These are phyloP conservation scores for Glaucopsyche alexis DNA, from an alignment of 2,888 invertebrate species.

Conservation along the genomic window DNA sequence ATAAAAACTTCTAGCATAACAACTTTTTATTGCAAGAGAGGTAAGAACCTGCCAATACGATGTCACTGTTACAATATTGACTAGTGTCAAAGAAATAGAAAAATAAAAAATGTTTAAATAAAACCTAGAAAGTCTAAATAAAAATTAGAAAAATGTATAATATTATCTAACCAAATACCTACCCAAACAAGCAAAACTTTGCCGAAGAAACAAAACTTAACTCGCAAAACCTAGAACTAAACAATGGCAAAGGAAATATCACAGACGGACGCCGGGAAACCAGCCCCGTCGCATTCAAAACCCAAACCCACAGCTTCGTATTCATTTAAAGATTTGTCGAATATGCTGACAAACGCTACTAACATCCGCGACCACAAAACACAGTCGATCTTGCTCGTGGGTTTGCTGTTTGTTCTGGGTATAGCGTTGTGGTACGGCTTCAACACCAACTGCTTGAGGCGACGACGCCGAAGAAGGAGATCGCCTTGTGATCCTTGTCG, in stretches of 20 bases:
- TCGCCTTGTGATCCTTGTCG: slow-evolving; percentile 36
- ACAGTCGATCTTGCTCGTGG: slow-evolving; percentile 49
- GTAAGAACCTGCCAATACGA: background rate
- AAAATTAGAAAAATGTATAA: background rate
- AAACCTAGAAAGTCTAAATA: background rate
- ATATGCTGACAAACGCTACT: slow-evolving; percentile 30
- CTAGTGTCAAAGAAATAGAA: background rate
- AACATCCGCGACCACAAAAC: slow-evolving; percentile 50
- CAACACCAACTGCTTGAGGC: slow-evolving; percentile 48
- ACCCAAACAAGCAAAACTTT: too few species aligned
- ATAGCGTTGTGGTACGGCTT: slow-evolving; percentile 55
- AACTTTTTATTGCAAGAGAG: slow-evolving; percentile 2
- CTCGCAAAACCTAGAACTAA: background rate
- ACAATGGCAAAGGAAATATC: slow-evolving; percentile 2
- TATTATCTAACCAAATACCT: background rate
- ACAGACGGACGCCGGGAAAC: background rate
- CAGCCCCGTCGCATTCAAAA: background rate
- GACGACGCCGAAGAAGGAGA: slow-evolving; percentile 45
- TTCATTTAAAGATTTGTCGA: slow-evolving; percentile 14
- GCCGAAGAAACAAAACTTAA: too few species aligned
- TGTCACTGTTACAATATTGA: background rate
- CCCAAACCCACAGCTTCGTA: background rate
- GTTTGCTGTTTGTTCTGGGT: slow-evolving; percentile 49
- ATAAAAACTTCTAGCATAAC: too few species aligned
- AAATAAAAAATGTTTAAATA: slow-evolving; percentile 1